A percentile compares a stretch with the other conserved stretches of the same genome.
Conservation (phyloP, 2,797 vertebrate genomes). For the Falco columbarius region DNA sequence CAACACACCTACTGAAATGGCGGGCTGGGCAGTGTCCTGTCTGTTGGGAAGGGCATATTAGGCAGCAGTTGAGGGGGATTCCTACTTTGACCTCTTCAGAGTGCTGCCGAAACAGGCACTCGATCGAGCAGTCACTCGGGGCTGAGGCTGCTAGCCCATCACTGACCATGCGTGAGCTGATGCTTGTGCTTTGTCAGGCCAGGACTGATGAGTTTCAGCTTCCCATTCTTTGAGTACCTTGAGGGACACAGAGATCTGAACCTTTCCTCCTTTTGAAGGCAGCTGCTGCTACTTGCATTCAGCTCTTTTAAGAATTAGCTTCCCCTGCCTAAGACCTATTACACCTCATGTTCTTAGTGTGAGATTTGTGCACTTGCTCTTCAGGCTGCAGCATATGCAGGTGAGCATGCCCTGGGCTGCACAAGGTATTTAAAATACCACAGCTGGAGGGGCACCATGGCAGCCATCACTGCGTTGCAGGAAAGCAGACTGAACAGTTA, state of each 20-base stretch:
- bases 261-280: neutral
- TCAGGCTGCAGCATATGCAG: neutral
- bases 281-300: neutral
- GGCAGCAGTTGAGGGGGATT: neutral
- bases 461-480: fast-evolving
- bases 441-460: neutral
- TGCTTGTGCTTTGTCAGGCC: neutral
- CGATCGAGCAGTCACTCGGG: neutral
- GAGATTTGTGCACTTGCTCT: neutral
- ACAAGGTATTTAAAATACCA: neutral
- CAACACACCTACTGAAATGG: neutral
- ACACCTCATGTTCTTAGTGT: fast-evolving
- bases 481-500: neutral
- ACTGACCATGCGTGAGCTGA: neutral
- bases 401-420: neutral
- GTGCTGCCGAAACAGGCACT: neutral
- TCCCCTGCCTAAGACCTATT: neutral
- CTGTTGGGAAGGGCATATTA: neutral
- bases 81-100: neutral
- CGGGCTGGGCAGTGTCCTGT: neutral
- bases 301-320: neutral
- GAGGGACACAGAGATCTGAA: neutral
- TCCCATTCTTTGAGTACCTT: neutral
- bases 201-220: neutral
- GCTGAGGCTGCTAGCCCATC: neutral